A percentile compares a stretch with the other conserved stretches of the same genome.
phyloP scores from a whole-genome alignment of 1,140 invertebrate genomes.

The Diachasmimorpha longicaudata region DNA sequence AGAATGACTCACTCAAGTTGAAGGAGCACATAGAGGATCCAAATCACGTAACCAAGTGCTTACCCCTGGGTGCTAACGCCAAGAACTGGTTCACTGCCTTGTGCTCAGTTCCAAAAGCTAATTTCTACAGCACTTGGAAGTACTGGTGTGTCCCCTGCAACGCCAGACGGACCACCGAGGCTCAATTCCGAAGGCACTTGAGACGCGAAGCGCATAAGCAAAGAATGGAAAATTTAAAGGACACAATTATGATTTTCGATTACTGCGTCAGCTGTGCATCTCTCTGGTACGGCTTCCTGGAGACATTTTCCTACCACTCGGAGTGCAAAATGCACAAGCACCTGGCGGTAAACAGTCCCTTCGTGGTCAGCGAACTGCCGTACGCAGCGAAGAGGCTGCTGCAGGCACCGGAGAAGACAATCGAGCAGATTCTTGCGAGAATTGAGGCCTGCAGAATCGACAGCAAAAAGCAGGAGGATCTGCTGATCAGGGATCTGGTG shows the following conservation, averaged over 20 bases:
- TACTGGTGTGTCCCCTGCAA: slow-evolving; percentile 42
- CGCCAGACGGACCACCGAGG: slow-evolving; percentile 27
- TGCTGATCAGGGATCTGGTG: slow-evolving; percentile 35
- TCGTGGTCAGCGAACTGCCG: slow-evolving; percentile 22
- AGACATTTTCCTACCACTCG: slow-evolving; percentile 34
- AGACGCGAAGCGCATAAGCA: background rate
- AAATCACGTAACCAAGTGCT: background rate
- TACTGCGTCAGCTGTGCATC: slow-evolving; percentile 37
- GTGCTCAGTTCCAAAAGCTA: background rate
- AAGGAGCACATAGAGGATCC: background rate
- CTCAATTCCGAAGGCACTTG: slow-evolving; percentile 38
- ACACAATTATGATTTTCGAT: slow-evolving; percentile 25
- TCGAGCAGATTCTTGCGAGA: slow-evolving; percentile 16
- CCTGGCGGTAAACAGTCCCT: slow-evolving; percentile 24
- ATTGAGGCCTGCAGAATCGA: slow-evolving; percentile 21
- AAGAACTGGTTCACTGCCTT: background rate
- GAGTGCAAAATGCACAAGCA: slow-evolving; percentile 29
- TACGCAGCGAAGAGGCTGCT: slow-evolving; percentile 25
- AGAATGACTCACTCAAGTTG: background rate
- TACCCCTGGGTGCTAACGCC: background rate
- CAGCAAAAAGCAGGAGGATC: slow-evolving; percentile 9
- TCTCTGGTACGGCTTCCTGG: slow-evolving; percentile 32
- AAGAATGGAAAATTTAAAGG: background rate
- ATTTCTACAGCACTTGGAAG: slow-evolving; percentile 34
- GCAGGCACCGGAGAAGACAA: slow-evolving; percentile 16